Percentiles rank a stretch among this genome's conserved stretches.
phyloP scores from a whole-genome alignment of 2,797 vertebrate species.

The Lacerta agilis region DNA sequence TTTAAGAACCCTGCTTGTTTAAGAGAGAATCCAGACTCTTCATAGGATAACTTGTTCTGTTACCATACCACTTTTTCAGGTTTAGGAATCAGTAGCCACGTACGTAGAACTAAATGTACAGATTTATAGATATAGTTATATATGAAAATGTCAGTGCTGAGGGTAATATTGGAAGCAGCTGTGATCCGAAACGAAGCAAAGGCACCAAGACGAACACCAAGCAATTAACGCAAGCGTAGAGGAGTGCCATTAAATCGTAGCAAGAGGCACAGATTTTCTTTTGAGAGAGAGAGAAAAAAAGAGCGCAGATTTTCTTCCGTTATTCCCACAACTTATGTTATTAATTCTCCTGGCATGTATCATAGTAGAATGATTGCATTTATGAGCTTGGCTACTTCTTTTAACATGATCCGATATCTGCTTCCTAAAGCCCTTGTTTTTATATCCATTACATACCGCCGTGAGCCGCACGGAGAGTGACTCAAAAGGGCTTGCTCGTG shows the following conservation, averaged over 20 bases:
- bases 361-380: slow-evolving; percentile 78
- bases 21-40: background rate
- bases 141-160: slow-evolving; percentile 46
- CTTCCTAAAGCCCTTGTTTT: slow-evolving; percentile 84
- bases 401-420: slow-evolving; percentile 85
- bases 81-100: background rate
- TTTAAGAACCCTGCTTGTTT: background rate
- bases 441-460: slow-evolving; percentile 84
- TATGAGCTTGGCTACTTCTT: slow-evolving; percentile 83
- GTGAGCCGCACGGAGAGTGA: slow-evolving; percentile 72
- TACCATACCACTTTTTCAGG: background rate
- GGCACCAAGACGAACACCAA: slow-evolving; percentile 58
- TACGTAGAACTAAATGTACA: background rate
- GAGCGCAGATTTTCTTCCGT: slow-evolving; percentile 66
- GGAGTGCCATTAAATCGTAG: slow-evolving; percentile 70
- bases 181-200: slow-evolving; percentile 72
- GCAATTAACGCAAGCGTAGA: slow-evolving; percentile 73
- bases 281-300: slow-evolving; percentile 50
- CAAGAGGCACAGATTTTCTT: slow-evolving; percentile 53
- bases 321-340: slow-evolving; percentile 74
- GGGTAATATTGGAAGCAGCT: slow-evolving; percentile 70
- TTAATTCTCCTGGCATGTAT: slow-evolving; percentile 82
- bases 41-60: background rate
- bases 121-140: too few species aligned
- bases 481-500: slow-evolving; percentile 74